Base-by-base conservation (phyloP, 2,113 vertebrate species). In the Grammomys surdaster region DNA sequence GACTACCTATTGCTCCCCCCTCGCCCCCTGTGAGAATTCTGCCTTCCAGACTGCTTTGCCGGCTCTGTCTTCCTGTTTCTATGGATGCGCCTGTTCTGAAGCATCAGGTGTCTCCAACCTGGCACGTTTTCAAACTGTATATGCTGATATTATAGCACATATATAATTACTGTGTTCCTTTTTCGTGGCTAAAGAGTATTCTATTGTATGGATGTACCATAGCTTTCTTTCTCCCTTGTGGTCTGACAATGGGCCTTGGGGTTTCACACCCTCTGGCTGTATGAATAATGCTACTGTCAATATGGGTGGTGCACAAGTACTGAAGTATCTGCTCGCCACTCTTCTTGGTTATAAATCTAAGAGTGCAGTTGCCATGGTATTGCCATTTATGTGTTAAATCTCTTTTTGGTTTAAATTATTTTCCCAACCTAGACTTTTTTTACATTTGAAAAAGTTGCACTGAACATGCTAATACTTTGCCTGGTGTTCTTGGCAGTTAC, bases 11-110 rank as follows among this genome's bases (percentile, higher is more conserved):
- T n/a, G 11, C 43, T 46, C 5, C 13, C 11, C 51, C 9, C 13
- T 7, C 46, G 5, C 9, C 9, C 9, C 6, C 2, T 12, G 5
- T 69, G 4, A 46, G 80, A 84, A 24, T 40, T 33, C 84, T 13
- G 4, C 40, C 43, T 1, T 16, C 0, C 40, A 40, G 40, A 6
- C 1, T 9, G 22, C 43, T 0, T 63, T 12, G 1, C 33, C 2
- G 16, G 13, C 17, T 2, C 20, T 1, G 0, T n/a, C 63, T 26
- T 43, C 58, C n/a, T 58, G 5, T 31, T 65, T 54, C 48, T 69
- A 0, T 48, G 33, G 16, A 4, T 46, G 80, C 58, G 26, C 48
- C 73, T 76, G 4, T 72, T 43, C 73, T 16, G n/a, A 11, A 54
- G 31, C 10, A 19, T 56, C 65, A 56, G 70, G 5, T 51, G 70